Evolutionary conservation across 2,888 invertebrate species (phyloP), one percentile per base, ranked within the genome.

Genomic region (Terebella lapidaria): DNA sequence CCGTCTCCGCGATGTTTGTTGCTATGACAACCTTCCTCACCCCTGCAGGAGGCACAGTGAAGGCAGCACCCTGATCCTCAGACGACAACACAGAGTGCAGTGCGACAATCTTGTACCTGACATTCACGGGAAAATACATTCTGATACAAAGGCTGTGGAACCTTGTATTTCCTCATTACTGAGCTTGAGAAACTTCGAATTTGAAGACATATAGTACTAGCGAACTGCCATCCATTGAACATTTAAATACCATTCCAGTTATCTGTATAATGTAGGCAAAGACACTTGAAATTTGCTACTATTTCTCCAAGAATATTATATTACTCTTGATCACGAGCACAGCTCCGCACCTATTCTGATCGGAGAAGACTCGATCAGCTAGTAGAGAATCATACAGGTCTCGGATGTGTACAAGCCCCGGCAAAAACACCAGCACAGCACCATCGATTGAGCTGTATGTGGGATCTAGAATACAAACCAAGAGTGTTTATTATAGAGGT

Each of bases 1-100:
- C 77, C 2, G 78, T 77, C 63, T 79, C 79, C 20, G 79, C 78
- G 46, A 78, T 77, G 65, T 78, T 79, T 46, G 78, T 79, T 29
- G 79, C 75, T 54, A 79, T 59, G 58, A 78, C 75, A 57, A 79
- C 68, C 66, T 78, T 79, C 24, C 76, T 66, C 30, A 74, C 65
- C 22, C 75, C 75, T 5, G 52, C 20, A 2, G 74, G 74, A 0
- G 75, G 76, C 22, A 71, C 62, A 20, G 54, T 62, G 60, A 79
- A 79, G 0, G 74, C 78, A 29, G 61, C 58, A 22, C 63, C 70
- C 63, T 78, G 77, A 58, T 78, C 74, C n/a, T 71, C 63, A 10
- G 76, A 74, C 2, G 77, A 74, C 45, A 78, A 64, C n/a, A 75
- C 72, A 0, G 79, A 79, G 64, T 79, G 78, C 2, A 79, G 70